phyloP scores from a whole-genome alignment of 2,797 vertebrate genomes.

The Neoniphon sammara region DNA sequence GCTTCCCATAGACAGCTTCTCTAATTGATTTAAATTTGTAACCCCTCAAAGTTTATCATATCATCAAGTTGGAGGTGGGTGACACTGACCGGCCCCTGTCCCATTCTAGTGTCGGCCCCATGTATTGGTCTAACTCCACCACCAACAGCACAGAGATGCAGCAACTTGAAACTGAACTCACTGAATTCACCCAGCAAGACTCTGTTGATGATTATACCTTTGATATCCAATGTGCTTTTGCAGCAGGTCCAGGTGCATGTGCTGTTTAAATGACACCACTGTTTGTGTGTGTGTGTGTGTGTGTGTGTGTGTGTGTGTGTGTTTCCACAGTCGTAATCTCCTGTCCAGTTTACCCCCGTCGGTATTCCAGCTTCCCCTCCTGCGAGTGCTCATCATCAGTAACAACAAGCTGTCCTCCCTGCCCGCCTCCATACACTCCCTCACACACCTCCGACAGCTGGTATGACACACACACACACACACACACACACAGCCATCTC shows the following conservation, averaged over 20 bases:
- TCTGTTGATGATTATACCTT: not conserved
- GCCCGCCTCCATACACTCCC: slow-evolving; percentile 85
- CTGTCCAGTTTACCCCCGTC: slow-evolving; percentile 86
- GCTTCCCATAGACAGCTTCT: too few species aligned
- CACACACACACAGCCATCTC: not conserved
- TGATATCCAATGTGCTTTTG: not conserved
- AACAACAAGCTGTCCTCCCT: slow-evolving; percentile 92
- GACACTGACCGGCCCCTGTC: too few species aligned
- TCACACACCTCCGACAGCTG: slow-evolving; percentile 90
- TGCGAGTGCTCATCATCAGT: slow-evolving; percentile 91
- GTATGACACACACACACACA: slow-evolving; percentile 74
- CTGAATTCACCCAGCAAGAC: not conserved
- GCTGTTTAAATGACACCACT: slow-evolving; percentile 16
- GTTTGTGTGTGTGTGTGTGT: slow-evolving; percentile 33
- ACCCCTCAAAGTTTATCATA: too few species aligned
- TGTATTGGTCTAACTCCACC: not conserved
- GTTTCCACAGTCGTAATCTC: slow-evolving; percentile 88
- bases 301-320: slow-evolving; percentile 2
- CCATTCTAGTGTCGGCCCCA: too few species aligned
- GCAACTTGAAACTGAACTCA: not conserved
- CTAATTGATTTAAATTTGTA: too few species aligned
- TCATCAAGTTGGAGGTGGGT: too few species aligned
- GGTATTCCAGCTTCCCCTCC: slow-evolving; percentile 90
- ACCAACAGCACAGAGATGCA: not conserved
- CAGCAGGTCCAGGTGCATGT: not conserved